phyloP scores from a whole-genome alignment of 2,888 invertebrate genomes.

The Aspidiotus destructor region DNA sequence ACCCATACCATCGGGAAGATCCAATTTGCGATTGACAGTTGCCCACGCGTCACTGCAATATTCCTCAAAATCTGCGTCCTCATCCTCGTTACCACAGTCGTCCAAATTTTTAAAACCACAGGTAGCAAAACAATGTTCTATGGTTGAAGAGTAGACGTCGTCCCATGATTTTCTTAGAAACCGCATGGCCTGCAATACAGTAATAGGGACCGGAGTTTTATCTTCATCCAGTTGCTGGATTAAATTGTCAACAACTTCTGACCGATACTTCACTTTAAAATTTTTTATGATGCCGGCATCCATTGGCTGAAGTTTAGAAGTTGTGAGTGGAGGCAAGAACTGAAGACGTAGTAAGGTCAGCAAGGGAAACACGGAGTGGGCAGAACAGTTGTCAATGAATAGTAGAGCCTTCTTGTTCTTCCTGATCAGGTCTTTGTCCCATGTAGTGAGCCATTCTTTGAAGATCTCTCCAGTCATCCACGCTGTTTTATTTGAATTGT shows the following conservation, averaged over 20 bases:
- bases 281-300: constrained; percentile 7
- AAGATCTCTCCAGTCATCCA: constrained; percentile 29
- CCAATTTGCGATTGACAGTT: not conserved
- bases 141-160: not conserved
- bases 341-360: not conserved
- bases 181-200: not conserved
- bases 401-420: not conserved
- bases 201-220: not conserved
- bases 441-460: constrained; percentile 17
- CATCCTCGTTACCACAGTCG: not conserved
- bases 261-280: constrained; percentile 1
- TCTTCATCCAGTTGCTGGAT: no score
- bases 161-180: not conserved
- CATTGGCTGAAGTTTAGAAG: not conserved
- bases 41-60: no score
- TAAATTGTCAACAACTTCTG: not conserved
- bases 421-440: not conserved
- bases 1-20: not conserved
- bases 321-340: constrained; percentile 5
- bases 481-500: constrained; percentile 38
- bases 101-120: not conserved
- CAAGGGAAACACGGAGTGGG: not conserved
- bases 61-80: not conserved
- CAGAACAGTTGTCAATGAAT: constrained; percentile 1
- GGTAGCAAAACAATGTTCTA: not conserved